Percentiles rank a stretch among this genome's conserved stretches.
These are phyloP conservation scores for Chrysolina haemoptera DNA, from an alignment of 2,888 invertebrate genomes.

Conservation along the genomic window DNA sequence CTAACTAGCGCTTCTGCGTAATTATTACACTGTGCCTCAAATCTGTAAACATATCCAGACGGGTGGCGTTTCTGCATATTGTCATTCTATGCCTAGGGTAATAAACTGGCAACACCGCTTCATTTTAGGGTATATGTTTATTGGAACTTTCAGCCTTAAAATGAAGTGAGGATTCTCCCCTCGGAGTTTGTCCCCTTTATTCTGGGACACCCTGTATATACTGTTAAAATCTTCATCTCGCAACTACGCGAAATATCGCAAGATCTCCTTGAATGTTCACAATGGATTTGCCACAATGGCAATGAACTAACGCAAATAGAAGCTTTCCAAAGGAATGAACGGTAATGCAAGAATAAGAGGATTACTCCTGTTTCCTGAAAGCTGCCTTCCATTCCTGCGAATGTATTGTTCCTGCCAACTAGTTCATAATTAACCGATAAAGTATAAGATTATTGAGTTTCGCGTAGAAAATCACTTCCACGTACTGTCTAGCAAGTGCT, in stretches of 20 bases:
- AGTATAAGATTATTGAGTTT: background rate
- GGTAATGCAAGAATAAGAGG: background rate
- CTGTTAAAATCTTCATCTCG: background rate
- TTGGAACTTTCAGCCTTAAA: too few species aligned
- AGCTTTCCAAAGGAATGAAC: background rate
- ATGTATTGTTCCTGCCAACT: background rate
- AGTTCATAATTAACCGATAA: slow-evolving; percentile 9
- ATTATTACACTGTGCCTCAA: too few species aligned
- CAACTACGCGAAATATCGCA: background rate
- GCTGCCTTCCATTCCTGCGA: background rate
- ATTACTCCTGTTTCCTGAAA: slow-evolving; percentile 1
- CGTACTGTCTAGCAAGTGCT: background rate
- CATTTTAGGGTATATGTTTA: too few species aligned
- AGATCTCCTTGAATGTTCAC: background rate
- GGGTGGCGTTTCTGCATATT: too few species aligned
- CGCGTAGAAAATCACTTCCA: background rate
- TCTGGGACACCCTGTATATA: too few species aligned
- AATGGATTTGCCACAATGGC: background rate
- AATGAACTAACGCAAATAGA: background rate
- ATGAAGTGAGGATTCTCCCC: too few species aligned
- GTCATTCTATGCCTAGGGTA: too few species aligned
- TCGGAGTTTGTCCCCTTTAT: too few species aligned
- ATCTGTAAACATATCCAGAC: too few species aligned
- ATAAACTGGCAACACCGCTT: too few species aligned
- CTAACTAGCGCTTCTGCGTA: too few species aligned